A percentile compares a stretch with the other conserved stretches of the same genome.
Conservation (phyloP, 1,140 invertebrate genomes). For the Panulirus ornatus region DNA sequence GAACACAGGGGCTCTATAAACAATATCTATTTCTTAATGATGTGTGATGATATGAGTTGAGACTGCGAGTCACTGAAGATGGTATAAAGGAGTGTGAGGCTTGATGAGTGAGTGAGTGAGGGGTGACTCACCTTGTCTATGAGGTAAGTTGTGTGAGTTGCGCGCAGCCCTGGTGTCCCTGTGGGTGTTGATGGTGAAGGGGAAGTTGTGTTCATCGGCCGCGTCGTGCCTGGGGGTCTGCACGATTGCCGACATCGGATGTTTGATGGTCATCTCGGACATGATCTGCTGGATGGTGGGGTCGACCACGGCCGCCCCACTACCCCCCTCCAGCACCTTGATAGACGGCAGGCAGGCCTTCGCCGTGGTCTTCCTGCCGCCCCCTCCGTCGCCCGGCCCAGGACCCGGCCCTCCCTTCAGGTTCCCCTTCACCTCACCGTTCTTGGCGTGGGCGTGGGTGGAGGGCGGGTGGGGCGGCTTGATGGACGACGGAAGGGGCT, state of each 20-base stretch:
- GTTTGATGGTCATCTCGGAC: slow-evolving; percentile 38
- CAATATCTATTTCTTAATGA: too few relatives aligned
- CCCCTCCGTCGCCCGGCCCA: slow-evolving; percentile 50
- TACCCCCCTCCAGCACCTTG: slow-evolving; percentile 12
- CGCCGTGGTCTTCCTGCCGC: slow-evolving; percentile 4
- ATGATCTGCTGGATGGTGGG: slow-evolving; percentile 47
- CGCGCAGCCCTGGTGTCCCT: background rate
- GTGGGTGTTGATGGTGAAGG: background rate
- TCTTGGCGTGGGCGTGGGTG: slow-evolving; percentile 47
- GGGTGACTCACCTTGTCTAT: background rate
- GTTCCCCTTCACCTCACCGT: slow-evolving; percentile 63
- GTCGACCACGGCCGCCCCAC: background rate
- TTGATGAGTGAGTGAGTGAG: too few relatives aligned
- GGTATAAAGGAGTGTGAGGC: too few relatives aligned
- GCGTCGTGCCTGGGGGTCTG: slow-evolving; percentile 44
- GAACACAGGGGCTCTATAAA: too few relatives aligned
- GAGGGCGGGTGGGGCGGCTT: slow-evolving; percentile 58
- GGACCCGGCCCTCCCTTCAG: slow-evolving; percentile 57
- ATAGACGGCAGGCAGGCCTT: slow-evolving; percentile 17
- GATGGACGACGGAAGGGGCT: slow-evolving; percentile 4
- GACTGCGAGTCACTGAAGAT: too few relatives aligned
- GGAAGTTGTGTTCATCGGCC: background rate
- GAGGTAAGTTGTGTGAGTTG: background rate
- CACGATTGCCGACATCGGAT: slow-evolving; percentile 49
- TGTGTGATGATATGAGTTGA: too few relatives aligned